Base-by-base conservation (phyloP, 2,113 vertebrate species). In the Lepisosteus oculatus region DNA sequence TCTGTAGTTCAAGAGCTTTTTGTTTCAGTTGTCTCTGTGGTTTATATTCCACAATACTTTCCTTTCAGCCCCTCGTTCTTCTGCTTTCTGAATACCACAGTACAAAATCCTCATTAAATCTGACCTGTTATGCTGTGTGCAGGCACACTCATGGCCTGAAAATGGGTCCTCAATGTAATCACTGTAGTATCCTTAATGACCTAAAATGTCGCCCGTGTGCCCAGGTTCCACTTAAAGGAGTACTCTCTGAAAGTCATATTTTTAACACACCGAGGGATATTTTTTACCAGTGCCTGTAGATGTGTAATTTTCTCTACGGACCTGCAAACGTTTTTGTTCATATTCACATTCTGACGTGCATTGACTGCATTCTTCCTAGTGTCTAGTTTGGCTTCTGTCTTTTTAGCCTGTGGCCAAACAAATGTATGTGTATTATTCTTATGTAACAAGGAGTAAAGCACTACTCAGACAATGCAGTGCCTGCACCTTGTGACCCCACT, bases 141-240 rank as follows among this genome's bases (percentile, higher is more conserved):
- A 76, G 73, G 76, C 80, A 56, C 69, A 64, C 67, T 70, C 47
- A 59, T 79, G 79, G 76, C 76, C 71, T 71, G 72, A 73, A 78
- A 81, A 80, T 80, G 75, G 79, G 78, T 81, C 67, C 79, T 82
- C 73, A 72, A 76, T 75, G 72, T 29, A 75, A 70, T 79, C 79
- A 79, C 76, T 77, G 73, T 73, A 71, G 78, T 82, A 74, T 71
- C 77, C 77, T 78, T 83, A 81, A 86, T 81, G 80, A 79, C 73
- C 63, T 57, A 45, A 55, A 64, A 61, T 77, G 75, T 79, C 72
- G 79, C 64, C 67, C 69, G 44, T 68, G 61, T 59, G 72, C 5
- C 47, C 47, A 51, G 47, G 47, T 51, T 51, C 47, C 47, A 51
- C 47, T 51, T 51, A 51, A 51, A 51, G 47, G 5, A 51, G 5